Evolutionary conservation across 2,797 vertebrate species (phyloP).

Genomic region (Sebastes baramenuke): DNA sequence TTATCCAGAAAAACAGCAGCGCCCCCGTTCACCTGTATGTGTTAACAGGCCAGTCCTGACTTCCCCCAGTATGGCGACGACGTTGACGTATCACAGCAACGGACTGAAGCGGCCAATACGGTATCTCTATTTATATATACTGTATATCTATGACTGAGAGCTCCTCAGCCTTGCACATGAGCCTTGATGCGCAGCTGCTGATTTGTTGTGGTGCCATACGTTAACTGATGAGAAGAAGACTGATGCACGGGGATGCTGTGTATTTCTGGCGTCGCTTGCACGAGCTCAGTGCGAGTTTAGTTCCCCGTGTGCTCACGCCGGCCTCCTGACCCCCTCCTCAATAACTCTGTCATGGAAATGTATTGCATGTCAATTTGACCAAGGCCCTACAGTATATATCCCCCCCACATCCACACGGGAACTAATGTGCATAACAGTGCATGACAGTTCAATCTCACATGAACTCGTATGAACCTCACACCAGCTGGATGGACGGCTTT

Average conservation of each 20-base stretch:
- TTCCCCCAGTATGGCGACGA: no score
- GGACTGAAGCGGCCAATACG: no score
- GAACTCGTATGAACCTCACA: background rate
- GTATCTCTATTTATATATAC: no score
- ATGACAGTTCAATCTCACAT: constrained; percentile 12
- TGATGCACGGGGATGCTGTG: constrained; percentile 3
- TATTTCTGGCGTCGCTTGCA: background rate
- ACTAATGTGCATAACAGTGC: background rate
- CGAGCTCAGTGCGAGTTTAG: background rate
- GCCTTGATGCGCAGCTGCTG: constrained; percentile 1
- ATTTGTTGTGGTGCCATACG: background rate
- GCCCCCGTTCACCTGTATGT: no score
- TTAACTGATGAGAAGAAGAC: constrained; percentile 25
- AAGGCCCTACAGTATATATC: background rate
- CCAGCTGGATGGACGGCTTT: background rate
- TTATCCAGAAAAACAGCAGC: no score
- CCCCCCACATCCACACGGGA: background rate
- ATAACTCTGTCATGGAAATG: constrained; percentile 32
- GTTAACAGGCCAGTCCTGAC: no score
- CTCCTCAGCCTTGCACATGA: background rate
- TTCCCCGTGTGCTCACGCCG: background rate
- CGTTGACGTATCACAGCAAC: no score
- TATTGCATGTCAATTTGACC: constrained; percentile 32
- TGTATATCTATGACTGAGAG: background rate
- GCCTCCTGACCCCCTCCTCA: constrained; percentile 9